A percentile compares a stretch with the other conserved stretches of the same genome.
phyloP scores from a whole-genome alignment of 2,888 invertebrate genomes.

The Reticulitermes lucifugus region DNA sequence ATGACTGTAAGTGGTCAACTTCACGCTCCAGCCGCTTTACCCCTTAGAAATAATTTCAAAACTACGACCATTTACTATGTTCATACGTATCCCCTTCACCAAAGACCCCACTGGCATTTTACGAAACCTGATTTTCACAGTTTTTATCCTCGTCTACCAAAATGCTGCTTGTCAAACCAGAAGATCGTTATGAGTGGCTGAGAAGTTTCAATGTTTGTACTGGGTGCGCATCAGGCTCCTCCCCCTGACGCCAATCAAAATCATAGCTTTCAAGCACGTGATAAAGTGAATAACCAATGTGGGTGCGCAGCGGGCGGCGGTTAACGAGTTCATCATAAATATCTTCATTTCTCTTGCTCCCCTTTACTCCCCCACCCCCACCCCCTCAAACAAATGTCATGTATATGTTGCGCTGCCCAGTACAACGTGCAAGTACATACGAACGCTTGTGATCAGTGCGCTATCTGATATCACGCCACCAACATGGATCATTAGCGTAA shows the following conservation, averaged over 20 bases:
- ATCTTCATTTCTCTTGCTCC: slow-evolving; percentile 36
- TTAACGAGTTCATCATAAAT: slow-evolving; percentile 41
- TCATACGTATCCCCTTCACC: not conserved
- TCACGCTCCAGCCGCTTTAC: no score
- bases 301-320: slow-evolving; percentile 25
- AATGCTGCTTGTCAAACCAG: slow-evolving; percentile 34
- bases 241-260: slow-evolving; percentile 24
- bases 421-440: slow-evolving; percentile 35
- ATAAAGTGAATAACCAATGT: slow-evolving; percentile 8
- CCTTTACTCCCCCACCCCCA: not conserved
- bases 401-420: slow-evolving; percentile 34
- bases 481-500: not conserved
- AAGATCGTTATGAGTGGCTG: slow-evolving; percentile 42
- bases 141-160: slow-evolving; percentile 6
- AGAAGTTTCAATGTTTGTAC: slow-evolving; percentile 41
- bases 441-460: slow-evolving; percentile 19
- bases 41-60: no score
- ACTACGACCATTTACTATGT: not conserved
- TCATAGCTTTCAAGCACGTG: slow-evolving; percentile 26
- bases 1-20: no score
- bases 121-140: not conserved
- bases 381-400: slow-evolving; percentile 37
- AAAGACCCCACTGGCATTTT: slow-evolving; percentile 8
- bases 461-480: slow-evolving; percentile 13
- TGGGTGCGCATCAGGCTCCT: slow-evolving; percentile 29